Percentiles rank a stretch among this genome's conserved stretches.
Evolutionary conservation across 2,797 vertebrate species (phyloP).

Genomic region (Pangasius krempfi): DNA sequence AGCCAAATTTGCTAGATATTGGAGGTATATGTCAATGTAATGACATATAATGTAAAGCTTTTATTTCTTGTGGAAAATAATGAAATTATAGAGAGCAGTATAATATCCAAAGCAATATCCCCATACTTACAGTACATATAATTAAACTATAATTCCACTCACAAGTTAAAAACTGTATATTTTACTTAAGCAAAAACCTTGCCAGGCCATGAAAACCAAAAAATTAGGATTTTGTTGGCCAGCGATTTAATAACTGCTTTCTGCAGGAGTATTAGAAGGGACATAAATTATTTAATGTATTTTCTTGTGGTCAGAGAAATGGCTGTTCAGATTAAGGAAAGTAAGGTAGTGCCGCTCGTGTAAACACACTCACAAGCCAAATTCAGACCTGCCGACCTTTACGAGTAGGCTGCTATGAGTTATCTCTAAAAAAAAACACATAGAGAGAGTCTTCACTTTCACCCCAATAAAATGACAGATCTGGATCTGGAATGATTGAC

Average conservation of each 20-base stretch:
- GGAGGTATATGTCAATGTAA: neutral
- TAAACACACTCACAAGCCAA: neutral
- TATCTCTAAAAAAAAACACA: neutral
- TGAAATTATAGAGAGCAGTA: neutral
- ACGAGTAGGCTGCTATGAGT: neutral
- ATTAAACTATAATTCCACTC: neutral
- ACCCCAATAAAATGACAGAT: neutral
- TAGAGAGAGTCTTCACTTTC: neutral
- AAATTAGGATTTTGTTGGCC: neutral
- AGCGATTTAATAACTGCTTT: neutral
- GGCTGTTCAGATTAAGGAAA: neutral
- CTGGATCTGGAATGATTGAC: neutral
- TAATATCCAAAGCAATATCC: neutral
- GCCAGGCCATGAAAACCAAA: neutral
- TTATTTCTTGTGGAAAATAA: neutral
- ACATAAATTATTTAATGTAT: neutral
- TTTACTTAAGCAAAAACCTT: neutral
- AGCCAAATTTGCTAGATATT: neutral
- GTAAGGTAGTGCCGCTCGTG: neutral
- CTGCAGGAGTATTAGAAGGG: neutral
- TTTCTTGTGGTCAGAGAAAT: neutral
- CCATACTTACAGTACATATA: neutral
- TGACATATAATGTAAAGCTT: neutral
- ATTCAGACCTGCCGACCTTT: neutral
- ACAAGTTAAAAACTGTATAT: neutral